Evolutionary conservation across 2,113 vertebrate species (phyloP).

Genomic region (Tetrao urogallus): DNA sequence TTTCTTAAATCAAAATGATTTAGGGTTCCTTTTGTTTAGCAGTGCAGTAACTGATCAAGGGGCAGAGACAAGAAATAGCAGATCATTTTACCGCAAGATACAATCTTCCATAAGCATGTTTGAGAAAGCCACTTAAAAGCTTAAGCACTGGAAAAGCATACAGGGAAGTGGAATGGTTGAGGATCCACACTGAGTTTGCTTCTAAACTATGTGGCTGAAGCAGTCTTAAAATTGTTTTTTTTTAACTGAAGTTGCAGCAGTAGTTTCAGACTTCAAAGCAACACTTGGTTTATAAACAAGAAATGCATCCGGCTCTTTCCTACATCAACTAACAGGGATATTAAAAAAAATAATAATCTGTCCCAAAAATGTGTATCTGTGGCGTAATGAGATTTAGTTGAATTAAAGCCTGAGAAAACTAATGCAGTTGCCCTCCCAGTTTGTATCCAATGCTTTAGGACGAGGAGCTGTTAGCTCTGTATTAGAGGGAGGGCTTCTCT

Average conservation of each 20-base stretch:
- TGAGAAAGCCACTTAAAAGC: not conserved
- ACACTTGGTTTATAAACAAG: not conserved
- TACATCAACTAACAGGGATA: not conserved
- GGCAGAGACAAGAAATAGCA: conserved; percentile 13
- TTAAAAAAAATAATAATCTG: not conserved
- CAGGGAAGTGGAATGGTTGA: not conserved
- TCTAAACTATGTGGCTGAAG: conserved; percentile 1
- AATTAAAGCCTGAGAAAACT: not conserved
- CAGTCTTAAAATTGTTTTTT: not conserved
- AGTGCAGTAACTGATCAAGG: not conserved
- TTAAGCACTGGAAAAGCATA: not conserved
- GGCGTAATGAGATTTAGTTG: not conserved
- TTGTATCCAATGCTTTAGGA: not conserved
- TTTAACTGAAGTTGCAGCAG: not conserved
- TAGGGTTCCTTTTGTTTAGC: not conserved
- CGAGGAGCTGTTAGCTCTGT: not conserved
- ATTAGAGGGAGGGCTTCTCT: not conserved
- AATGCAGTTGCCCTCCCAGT: not conserved
- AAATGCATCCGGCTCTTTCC: not conserved
- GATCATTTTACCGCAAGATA: not conserved
- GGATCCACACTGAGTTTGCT: not conserved
- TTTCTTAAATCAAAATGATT: not conserved
- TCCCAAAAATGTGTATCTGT: not conserved
- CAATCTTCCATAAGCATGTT: not conserved
- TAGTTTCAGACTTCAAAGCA: not conserved